These are phyloP conservation scores for Busseola fusca DNA, from an alignment of 2,888 invertebrate genomes.

Conservation along the genomic window DNA sequence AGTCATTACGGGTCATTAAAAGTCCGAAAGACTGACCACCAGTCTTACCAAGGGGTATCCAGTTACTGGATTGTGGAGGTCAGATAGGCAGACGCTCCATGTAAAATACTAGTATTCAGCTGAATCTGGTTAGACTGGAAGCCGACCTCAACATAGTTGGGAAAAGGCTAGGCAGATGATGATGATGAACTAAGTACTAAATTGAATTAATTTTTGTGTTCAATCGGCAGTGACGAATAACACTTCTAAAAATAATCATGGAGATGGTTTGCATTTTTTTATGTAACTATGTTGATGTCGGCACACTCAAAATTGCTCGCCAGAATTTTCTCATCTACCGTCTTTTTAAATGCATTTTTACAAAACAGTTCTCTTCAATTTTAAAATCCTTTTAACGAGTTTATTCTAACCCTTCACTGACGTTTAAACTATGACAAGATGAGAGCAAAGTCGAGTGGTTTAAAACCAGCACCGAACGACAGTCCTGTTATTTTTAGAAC, in stretches of 20 bases:
- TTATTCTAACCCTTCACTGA: neutral
- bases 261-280: neutral
- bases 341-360: too few species aligned
- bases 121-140: too few species aligned
- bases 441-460: neutral
- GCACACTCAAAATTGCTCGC: neutral
- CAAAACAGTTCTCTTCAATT: neutral
- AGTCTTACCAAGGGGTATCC: too few species aligned
- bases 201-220: neutral
- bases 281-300: neutral
- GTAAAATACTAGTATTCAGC: too few species aligned
- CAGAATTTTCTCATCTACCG: neutral
- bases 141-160: too few species aligned
- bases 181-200: neutral
- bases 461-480: neutral
- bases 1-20: too few species aligned
- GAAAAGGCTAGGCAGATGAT: too few species aligned
- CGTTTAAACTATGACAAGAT: neutral
- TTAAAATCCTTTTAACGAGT: neutral
- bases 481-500: slow-evolving; percentile 1
- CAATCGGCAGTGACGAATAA: neutral
- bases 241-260: neutral
- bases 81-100: too few species aligned
- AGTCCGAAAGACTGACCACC: too few species aligned
- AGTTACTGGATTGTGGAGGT: too few species aligned